A percentile compares a stretch with the other conserved stretches of the same genome.
phyloP scores from a whole-genome alignment of 2,797 vertebrate genomes.

The Limnodromus scolopaceus region DNA sequence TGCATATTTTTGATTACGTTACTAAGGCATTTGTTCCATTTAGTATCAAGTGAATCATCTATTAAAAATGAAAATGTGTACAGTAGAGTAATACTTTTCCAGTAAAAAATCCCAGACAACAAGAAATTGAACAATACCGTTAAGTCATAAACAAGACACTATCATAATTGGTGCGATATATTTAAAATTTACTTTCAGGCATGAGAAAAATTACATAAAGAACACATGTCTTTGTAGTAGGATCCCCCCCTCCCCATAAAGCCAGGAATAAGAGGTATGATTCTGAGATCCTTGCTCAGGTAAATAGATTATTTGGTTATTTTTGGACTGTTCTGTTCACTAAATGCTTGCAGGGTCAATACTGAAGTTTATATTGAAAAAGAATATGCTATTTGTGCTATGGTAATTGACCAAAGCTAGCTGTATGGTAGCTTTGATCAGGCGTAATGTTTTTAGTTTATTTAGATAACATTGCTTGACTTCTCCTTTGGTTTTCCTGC shows the following conservation, averaged over 20 bases:
- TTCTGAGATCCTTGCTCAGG: background rate
- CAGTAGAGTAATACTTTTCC: constrained; percentile 10
- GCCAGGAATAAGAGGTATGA: background rate
- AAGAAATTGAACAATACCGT: background rate
- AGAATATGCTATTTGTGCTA: background rate
- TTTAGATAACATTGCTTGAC: constrained; percentile 1
- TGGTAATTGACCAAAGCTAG: constrained; percentile 2
- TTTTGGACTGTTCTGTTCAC: background rate
- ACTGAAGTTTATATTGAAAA: background rate
- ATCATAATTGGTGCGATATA: constrained; percentile 6
- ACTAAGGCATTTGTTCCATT: constrained; percentile 54
- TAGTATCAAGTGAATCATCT: constrained; percentile 49
- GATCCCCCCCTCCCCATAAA: background rate
- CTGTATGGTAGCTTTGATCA: constrained; percentile 29
- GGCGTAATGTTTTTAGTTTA: constrained; percentile 38
- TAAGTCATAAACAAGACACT: constrained; percentile 15
- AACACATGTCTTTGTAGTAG: background rate
- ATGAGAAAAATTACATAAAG: background rate
- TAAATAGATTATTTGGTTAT: background rate
- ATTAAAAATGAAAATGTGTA: constrained; percentile 54
- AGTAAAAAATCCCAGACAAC: background rate
- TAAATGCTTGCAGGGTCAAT: background rate
- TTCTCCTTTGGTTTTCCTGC: constrained; percentile 38
- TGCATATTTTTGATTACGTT: constrained; percentile 65
- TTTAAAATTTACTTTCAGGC: background rate